A percentile compares a stretch with the other conserved stretches of the same genome.
Evolutionary conservation across 1,140 invertebrate species (phyloP).

Genomic region (Papilio aristodemus): DNA sequence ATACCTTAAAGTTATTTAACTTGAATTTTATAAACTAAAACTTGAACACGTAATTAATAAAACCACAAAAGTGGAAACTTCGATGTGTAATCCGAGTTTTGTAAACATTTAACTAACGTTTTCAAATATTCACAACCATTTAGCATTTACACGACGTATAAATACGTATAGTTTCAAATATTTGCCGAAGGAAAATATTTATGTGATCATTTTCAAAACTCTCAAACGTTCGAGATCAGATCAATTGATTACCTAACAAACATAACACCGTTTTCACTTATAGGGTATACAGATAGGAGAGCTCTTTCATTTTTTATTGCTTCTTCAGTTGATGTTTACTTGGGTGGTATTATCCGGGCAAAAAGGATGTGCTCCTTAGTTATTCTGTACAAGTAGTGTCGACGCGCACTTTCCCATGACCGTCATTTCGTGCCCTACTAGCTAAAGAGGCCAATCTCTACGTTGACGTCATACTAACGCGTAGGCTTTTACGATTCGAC

Average conservation of each 20-base stretch:
- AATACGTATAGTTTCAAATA: too few species aligned
- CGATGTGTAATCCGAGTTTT: too few species aligned
- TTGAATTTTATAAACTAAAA: too few species aligned
- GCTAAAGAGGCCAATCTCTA: slow-evolving; percentile 27
- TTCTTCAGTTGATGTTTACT: too few species aligned
- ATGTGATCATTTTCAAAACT: background rate
- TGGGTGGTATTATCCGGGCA: too few species aligned
- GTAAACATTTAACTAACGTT: background rate
- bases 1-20: too few species aligned
- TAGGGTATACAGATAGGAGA: too few species aligned
- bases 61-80: too few species aligned
- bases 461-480: background rate
- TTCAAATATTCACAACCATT: background rate
- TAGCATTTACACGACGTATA: background rate
- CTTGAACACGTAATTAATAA: too few species aligned
- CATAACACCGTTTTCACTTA: background rate
- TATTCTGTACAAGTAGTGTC: background rate
- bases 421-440: slow-evolving; percentile 39
- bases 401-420: slow-evolving; percentile 40
- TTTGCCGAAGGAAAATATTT: background rate
- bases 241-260: too few species aligned
- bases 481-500: slow-evolving; percentile 7
- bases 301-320: too few species aligned
- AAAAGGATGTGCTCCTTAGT: background rate
- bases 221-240: background rate